Percentiles rank a stretch among this genome's conserved stretches.
Conservation (phyloP, 1,140 invertebrate genomes). For the Zophobas morio region DNA sequence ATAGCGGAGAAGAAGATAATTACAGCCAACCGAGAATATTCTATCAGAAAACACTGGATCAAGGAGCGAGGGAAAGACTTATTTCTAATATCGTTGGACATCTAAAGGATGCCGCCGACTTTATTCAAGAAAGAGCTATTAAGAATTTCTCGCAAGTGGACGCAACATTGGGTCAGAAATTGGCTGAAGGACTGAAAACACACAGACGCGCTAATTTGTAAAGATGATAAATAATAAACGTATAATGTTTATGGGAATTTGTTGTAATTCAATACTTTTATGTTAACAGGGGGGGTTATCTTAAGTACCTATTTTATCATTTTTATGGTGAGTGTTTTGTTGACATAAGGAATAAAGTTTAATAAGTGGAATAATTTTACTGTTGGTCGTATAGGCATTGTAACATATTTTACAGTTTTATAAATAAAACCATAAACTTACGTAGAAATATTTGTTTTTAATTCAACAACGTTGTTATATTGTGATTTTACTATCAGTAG, state of each 20-base stretch:
- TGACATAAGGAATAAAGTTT: slow-evolving; percentile 9
- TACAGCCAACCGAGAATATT: slow-evolving; percentile 87
- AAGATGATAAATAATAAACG: slow-evolving; percentile 5
- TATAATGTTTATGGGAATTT: too few relatives aligned
- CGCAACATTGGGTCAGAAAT: slow-evolving; percentile 76
- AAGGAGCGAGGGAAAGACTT: slow-evolving; percentile 79
- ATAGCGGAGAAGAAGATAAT: slow-evolving; percentile 91
- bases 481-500: too few relatives aligned
- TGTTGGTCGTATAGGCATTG: background rate
- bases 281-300: slow-evolving; percentile 1
- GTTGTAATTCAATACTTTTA: too few relatives aligned
- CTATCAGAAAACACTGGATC: slow-evolving; percentile 85
- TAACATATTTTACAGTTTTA: slow-evolving; percentile 11
- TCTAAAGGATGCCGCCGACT: slow-evolving; percentile 83
- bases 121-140: slow-evolving; percentile 89
- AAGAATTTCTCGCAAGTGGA: slow-evolving; percentile 82
- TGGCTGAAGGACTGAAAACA: slow-evolving; percentile 73
- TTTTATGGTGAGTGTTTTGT: slow-evolving; percentile 27
- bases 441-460: too few relatives aligned
- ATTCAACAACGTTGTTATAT: too few relatives aligned
- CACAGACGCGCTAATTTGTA: slow-evolving; percentile 62
- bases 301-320: slow-evolving; percentile 27
- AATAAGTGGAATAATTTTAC: slow-evolving; percentile 14
- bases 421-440: background rate
- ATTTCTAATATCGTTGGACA: slow-evolving; percentile 87